Conservation (phyloP, 2,113 vertebrate species). For the Antechinus stuartii region DNA sequence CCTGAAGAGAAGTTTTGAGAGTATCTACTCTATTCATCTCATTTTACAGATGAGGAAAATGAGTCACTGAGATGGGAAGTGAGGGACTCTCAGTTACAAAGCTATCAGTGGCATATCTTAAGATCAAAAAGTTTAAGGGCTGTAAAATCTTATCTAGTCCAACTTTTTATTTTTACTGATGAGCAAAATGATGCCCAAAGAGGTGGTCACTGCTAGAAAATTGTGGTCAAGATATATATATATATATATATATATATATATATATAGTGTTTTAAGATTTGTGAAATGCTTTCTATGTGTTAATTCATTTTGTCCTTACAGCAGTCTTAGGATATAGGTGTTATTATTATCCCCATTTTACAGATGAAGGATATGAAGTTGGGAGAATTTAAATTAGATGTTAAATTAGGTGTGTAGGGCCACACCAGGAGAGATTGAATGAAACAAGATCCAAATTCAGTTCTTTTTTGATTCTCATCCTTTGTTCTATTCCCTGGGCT, state of each 20-base stretch:
- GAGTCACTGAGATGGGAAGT: not conserved
- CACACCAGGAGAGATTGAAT: not conserved
- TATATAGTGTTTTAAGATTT: not conserved
- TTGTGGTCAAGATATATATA: not conserved
- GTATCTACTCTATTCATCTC: not conserved
- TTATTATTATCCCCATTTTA: not conserved
- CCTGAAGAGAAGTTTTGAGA: not conserved
- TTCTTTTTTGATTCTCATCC: not conserved
- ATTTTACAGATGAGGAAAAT: not conserved
- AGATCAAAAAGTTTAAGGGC: not conserved
- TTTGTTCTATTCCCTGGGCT: not conserved
- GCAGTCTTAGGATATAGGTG: not conserved
- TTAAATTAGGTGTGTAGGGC: not conserved
- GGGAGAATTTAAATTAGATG: not conserved
- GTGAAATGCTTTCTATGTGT: not conserved
- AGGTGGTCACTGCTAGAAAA: not conserved
- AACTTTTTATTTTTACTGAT: not conserved
- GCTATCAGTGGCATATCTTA: not conserved
- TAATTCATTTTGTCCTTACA: not conserved
- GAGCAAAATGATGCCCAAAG: not conserved
- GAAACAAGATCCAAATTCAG: not conserved
- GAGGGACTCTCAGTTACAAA: not conserved
- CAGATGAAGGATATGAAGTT: not conserved
- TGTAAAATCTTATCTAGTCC: not conserved
- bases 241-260: no score